Evolutionary conservation across 64 coral and sea anemone species (phyloP).

Genomic region (Porites lutea): DNA sequence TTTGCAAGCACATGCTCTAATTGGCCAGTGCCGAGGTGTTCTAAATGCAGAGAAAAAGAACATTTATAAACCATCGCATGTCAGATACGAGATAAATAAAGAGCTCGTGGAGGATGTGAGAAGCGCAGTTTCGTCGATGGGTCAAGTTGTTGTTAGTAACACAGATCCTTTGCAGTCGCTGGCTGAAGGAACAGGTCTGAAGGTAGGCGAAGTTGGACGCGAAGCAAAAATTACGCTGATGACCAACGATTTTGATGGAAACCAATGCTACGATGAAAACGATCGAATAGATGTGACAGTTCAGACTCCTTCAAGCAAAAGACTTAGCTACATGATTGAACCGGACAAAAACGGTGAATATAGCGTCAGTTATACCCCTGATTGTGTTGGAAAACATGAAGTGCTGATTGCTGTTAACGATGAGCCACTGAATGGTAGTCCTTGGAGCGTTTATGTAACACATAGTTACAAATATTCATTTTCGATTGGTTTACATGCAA

Average conservation of each 20-base stretch:
- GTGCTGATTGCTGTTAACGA: not conserved
- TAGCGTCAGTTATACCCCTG: not conserved
- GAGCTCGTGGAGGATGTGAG: not conserved
- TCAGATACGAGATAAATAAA: not conserved
- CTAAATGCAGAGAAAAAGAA: not conserved
- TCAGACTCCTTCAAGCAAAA: not conserved
- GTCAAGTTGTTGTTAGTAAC: not conserved
- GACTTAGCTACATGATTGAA: not conserved
- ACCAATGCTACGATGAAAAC: not conserved
- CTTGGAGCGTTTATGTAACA: not conserved
- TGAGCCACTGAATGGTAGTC: not conserved
- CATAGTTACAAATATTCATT: not conserved
- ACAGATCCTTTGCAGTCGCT: not conserved
- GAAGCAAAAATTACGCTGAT: not conserved
- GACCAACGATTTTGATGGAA: not conserved
- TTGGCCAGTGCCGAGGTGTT: not conserved
- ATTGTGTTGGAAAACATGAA: not conserved
- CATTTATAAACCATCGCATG: not conserved
- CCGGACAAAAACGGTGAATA: not conserved
- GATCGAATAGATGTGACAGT: not conserved
- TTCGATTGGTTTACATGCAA: not conserved
- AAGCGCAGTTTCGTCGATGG: not conserved
- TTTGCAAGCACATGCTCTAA: not conserved
- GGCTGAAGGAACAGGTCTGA: not conserved
- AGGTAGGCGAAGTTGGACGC: not conserved